These are phyloP conservation scores for Lamellibrachia columna DNA, from an alignment of 2,888 invertebrate species.

Conservation along the genomic window DNA sequence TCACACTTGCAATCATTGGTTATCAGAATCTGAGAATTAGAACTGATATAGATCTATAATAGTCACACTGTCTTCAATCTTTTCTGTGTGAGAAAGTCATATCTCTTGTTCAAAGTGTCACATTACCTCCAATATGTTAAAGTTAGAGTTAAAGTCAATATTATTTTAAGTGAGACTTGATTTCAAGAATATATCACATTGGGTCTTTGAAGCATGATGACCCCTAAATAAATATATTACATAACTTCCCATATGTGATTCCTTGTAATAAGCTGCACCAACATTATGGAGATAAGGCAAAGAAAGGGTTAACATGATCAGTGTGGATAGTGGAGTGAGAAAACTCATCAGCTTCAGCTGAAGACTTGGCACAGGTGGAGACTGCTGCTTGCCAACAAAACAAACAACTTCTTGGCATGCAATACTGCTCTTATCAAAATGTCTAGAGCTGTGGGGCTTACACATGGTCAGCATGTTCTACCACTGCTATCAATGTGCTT, in stretches of 20 bases:
- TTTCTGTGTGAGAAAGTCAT: no score
- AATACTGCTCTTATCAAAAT: neutral
- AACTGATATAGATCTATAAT: no score
- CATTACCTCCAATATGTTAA: no score
- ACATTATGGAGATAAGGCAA: neutral
- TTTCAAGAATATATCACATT: no score
- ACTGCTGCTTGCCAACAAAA: neutral
- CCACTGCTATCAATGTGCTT: neutral
- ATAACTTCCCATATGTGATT: neutral
- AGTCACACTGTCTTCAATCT: no score
- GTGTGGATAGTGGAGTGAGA: neutral
- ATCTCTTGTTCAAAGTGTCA: no score
- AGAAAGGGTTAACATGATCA: neutral
- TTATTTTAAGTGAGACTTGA: no score
- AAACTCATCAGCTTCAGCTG: neutral
- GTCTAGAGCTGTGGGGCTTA: neutral
- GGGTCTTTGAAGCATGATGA: no score
- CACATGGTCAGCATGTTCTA: no score
- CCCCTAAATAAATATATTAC: neutral
- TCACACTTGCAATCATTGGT: no score
- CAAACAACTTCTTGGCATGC: neutral
- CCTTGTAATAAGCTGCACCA: neutral
- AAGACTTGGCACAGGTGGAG: neutral
- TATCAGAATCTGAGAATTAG: no score
- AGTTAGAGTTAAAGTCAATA: no score